Percentiles rank a stretch among this genome's conserved stretches.
Evolutionary conservation across 2,888 invertebrate genomes (phyloP).

Genomic region (Lacanobia wlatinum): DNA sequence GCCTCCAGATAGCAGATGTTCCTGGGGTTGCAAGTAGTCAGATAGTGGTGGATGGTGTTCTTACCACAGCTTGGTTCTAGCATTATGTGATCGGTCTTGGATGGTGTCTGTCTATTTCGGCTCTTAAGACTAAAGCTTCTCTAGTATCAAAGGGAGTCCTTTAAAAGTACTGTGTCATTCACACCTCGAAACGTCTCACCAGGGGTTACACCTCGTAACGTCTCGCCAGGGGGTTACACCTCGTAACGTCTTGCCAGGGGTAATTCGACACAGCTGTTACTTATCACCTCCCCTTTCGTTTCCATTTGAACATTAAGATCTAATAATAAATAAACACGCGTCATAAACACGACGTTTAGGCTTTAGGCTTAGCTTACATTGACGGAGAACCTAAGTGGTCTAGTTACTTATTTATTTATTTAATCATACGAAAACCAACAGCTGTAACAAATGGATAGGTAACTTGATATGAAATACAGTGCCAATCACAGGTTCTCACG

Average conservation of each 20-base stretch:
- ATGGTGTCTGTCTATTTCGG: too few relatives aligned
- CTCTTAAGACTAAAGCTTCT: too few relatives aligned
- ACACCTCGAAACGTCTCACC: conserved; percentile 2
- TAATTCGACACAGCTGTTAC: conserved; percentile 32
- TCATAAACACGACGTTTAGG: conserved; percentile 23
- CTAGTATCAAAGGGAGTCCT: neutral
- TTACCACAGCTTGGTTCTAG: too few relatives aligned
- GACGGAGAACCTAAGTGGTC: neutral
- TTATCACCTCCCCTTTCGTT: conserved; percentile 24
- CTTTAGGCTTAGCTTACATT: conserved; percentile 8
- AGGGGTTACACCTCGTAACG: conserved; percentile 10
- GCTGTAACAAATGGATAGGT: too few relatives aligned
- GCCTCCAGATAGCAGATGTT: too few relatives aligned
- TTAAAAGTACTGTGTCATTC: neutral
- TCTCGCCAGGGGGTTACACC: conserved; percentile 15
- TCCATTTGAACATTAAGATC: conserved; percentile 37
- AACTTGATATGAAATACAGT: too few relatives aligned
- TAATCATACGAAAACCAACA: too few relatives aligned
- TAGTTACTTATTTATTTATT: too few relatives aligned
- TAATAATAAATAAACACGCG: conserved; percentile 48
- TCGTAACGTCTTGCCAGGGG: conserved; percentile 2
- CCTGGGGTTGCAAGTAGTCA: too few relatives aligned
- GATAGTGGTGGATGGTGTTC: too few relatives aligned
- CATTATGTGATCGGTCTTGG: too few relatives aligned
- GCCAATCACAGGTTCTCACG: too few relatives aligned